phyloP scores from a whole-genome alignment of 2,888 invertebrate genomes.

The Ectemnius continuus region DNA sequence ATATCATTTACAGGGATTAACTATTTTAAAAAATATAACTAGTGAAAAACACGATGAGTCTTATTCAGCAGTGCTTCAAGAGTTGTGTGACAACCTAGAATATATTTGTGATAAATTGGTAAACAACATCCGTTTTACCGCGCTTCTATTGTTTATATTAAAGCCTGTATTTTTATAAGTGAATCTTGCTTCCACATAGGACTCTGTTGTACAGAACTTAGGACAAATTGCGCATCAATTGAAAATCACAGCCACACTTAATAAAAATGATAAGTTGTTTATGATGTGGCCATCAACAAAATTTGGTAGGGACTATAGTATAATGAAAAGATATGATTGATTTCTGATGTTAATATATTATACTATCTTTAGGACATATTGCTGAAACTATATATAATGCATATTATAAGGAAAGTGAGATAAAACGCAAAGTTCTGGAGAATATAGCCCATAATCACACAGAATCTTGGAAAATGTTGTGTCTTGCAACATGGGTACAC shows the following conservation, averaged over 20 bases:
- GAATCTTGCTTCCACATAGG: conserved; percentile 48
- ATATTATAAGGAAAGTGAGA: conserved; percentile 72
- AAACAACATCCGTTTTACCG: conserved; percentile 16
- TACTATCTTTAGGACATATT: conserved; percentile 51
- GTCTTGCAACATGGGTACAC: conserved; percentile 76
- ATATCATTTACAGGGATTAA: conserved; percentile 77
- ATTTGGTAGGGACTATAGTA: conserved; percentile 63
- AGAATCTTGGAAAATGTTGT: conserved; percentile 75
- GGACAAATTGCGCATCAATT: conserved; percentile 62
- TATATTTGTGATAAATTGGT: conserved; percentile 66
- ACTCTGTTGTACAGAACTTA: conserved; percentile 62
- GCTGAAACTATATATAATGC: conserved; percentile 63
- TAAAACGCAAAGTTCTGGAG: conserved; percentile 74
- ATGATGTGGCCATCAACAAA: conserved; percentile 67
- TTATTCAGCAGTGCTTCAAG: conserved; percentile 64
- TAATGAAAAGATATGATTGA: conserved; percentile 14
- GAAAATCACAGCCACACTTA: conserved; percentile 57
- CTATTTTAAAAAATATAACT: conserved; percentile 76
- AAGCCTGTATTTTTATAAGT: no score
- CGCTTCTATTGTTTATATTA: no score
- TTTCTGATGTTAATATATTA: conserved; percentile 2
- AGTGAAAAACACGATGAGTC: conserved; percentile 50
- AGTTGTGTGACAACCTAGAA: conserved; percentile 67
- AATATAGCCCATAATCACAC: conserved; percentile 75
- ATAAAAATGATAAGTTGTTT: conserved; percentile 66